Base-by-base conservation (phyloP, 2,797 vertebrate genomes). In the Botia kubotai region DNA sequence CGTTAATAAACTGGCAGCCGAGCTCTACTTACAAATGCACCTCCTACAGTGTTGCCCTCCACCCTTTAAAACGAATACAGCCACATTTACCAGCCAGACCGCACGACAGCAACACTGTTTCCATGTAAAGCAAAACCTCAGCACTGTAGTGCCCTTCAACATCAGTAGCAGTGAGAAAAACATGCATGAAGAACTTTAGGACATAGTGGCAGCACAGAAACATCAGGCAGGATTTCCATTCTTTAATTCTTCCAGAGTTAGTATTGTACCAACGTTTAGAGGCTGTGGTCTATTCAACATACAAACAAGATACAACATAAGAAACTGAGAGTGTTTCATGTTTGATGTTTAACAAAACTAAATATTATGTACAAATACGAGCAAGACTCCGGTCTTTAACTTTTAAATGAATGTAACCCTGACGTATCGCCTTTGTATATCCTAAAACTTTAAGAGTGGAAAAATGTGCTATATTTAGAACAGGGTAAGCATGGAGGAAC, bases 191-290 rank as follows among this genome's bases (percentile, higher is more conserved):
- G 10, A 68, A 39, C 63, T 39, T 66, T n/a, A 19, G 2, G 29
- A 43, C 62, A 36, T 16, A 46, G 65, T 57, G 52, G 19, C 21
- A 26, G n/a, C 23, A 74, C 21, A 29, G 0, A 52, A 48, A 77
- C 65, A 46, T 57, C 50, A 29, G 17, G 5, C 63, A 57, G 33
- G 50, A 36, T 48, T 48, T 33, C 23, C 0, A 13, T 7, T 19
- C 53, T 77, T 77, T 69, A 48, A 58, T 69, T 11, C 12, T 21
- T 33, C 13, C 65, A 77, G 21, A 69, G 5, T 26, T 26, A 26
- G 23, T 26, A 66, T 16, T 62, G 60, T 46, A n/a, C 33, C 36
- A 69, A 39, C 13, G 43, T 12, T 10, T 7, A 73, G 16, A 36
- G 1, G 33, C 58, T 52, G 72, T 43, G 33, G 55, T 62, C 39